A percentile compares a stretch with the other conserved stretches of the same genome.
Conservation (phyloP, 2,113 vertebrate species). For the Sylvia atricapilla region DNA sequence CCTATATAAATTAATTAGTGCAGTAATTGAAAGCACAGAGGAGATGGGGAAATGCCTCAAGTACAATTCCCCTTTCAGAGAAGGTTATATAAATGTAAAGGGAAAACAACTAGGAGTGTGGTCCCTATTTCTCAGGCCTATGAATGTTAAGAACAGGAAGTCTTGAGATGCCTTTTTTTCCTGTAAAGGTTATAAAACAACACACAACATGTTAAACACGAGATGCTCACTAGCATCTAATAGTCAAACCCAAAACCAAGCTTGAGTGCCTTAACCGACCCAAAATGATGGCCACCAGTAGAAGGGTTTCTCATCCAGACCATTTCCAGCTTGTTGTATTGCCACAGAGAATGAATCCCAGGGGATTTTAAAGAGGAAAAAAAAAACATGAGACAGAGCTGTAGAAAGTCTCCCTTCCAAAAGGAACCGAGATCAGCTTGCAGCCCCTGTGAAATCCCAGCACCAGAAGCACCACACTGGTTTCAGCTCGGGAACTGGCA, state of each 20-base stretch:
- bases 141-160: background rate
- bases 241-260: background rate
- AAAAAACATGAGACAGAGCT: background rate
- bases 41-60: background rate
- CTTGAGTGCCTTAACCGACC: background rate
- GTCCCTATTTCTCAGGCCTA: background rate
- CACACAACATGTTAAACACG: background rate
- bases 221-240: background rate
- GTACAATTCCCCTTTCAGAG: background rate
- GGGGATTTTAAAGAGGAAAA: background rate
- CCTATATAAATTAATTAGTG: background rate
- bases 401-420: background rate
- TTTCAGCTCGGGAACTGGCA: background rate
- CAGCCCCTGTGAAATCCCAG: background rate
- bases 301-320: background rate
- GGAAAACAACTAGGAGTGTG: background rate
- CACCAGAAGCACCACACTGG: background rate
- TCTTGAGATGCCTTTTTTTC: background rate
- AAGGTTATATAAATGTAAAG: background rate
- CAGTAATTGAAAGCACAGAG: background rate
- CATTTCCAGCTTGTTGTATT: background rate
- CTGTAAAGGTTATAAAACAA: background rate
- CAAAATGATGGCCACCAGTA: background rate
- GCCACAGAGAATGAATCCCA: background rate
- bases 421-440: background rate